Base-by-base conservation (phyloP, 30 jellyfish, hydroid and myxozoan species). In the Pelagia noctiluca region DNA sequence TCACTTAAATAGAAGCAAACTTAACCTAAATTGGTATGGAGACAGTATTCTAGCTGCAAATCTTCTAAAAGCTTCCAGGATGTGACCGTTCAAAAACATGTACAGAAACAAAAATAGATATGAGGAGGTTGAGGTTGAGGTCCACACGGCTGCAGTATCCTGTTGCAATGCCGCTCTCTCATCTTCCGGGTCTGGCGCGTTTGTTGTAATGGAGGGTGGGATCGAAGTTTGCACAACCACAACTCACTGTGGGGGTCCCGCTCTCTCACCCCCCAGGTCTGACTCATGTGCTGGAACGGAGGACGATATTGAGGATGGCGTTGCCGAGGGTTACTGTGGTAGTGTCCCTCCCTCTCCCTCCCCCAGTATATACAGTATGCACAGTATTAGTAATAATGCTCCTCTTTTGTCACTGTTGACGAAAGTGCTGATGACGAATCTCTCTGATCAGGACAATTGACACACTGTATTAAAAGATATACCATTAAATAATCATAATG, bases 351-450 rank as follows among this genome's bases (percentile, higher is more conserved):
- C 57, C 57, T 42, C 57, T 8, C 57, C 57, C 16, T 5, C 57
- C 16, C 57, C 57, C 8, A 42, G 12, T 42, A 52, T 10, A 10
- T 10, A 52, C 2, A 3, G 57, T n/a, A n/a, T n/a, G n/a, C n/a
- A n/a, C n/a, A n/a, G n/a, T n/a, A n/a, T n/a, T n/a, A n/a, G n/a
- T n/a, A n/a, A n/a, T n/a, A n/a, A n/a, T n/a, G n/a, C n/a, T n/a
- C n/a, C n/a, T n/a, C 68, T 10, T 3, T 10, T 30, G 21, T 3
- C 68, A 19, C 68, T 52, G 26, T 52, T 8, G 68, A 52, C 68
- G 68, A 52, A 52, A 52, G 68, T 52, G 26, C 68, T 8, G 68
- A 19, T 52, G 68, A 52, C 26, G 26, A 52, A 52, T 19, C 68
- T 52, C 68, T 19, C 26, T 52, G 26, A 52, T 8, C 57, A 42